These are phyloP conservation scores for Notamacropus eugenii DNA, from an alignment of 2,797 vertebrate genomes.

Conservation along the genomic window DNA sequence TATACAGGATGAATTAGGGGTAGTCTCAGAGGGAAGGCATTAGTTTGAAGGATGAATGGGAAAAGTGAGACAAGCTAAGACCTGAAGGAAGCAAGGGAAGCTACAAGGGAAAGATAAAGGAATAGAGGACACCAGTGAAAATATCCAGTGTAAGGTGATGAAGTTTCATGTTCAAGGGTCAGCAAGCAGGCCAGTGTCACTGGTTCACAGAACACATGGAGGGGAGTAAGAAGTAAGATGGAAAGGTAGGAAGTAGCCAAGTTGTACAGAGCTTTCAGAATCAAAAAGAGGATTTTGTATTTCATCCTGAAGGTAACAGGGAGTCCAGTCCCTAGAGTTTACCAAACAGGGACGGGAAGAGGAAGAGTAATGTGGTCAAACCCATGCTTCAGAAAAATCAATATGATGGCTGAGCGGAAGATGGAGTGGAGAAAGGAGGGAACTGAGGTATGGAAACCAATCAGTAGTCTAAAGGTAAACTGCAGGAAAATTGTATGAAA, in stretches of 20 bases:
- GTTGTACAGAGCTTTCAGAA: neutral
- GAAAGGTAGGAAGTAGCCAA: neutral
- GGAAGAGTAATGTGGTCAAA: neutral
- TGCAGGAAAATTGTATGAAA: neutral
- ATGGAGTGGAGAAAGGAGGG: neutral
- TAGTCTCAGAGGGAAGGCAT: neutral
- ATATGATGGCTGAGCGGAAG: neutral
- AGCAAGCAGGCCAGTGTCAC: neutral
- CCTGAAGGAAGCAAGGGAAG: neutral
- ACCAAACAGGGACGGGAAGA: neutral
- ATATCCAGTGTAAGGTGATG: neutral
- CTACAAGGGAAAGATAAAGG: neutral
- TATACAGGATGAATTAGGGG: neutral
- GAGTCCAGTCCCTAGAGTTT: neutral
- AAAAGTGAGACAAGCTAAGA: neutral
- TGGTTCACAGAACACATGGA: neutral
- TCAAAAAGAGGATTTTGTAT: neutral
- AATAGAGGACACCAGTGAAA: neutral
- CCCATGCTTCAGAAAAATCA: neutral
- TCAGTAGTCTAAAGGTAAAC: neutral
- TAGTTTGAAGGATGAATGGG: neutral
- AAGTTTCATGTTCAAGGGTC: neutral
- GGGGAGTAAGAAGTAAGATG: neutral
- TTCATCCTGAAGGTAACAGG: neutral
- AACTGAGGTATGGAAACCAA: neutral